A percentile compares a stretch with the other conserved stretches of the same genome.
These are phyloP conservation scores for Ephydatia muelleri DNA, from an alignment of 37 sponge, comb jelly and placozoan genomes.

Conservation along the genomic window DNA sequence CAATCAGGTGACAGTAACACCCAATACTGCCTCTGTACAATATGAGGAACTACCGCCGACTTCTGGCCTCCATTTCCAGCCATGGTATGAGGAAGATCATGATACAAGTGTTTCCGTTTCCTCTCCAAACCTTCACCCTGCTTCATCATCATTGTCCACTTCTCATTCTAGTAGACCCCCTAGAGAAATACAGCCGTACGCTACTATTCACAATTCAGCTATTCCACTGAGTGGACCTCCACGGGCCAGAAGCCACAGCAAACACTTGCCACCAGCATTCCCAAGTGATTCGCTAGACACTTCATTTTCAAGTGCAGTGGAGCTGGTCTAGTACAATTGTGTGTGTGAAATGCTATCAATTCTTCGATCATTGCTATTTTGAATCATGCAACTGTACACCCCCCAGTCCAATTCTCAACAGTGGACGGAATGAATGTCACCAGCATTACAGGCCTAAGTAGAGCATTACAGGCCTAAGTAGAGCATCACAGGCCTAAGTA, in stretches of 20 bases:
- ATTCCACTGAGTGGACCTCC: background rate
- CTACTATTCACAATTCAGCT: constrained; percentile 15
- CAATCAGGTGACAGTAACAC: background rate
- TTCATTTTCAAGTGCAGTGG: background rate
- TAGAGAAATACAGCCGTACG: constrained; percentile 13
- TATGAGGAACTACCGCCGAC: background rate
- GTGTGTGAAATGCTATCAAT: no score
- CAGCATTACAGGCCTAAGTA: no score
- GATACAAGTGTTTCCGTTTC: background rate
- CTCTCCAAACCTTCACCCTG: background rate
- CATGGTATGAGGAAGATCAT: background rate
- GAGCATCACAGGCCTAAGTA: no score
- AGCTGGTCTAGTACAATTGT: background rate
- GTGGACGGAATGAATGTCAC: no score
- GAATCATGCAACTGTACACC: no score
- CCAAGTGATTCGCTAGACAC: background rate
- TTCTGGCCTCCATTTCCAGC: background rate
- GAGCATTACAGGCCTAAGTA: no score
- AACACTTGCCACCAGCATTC: background rate
- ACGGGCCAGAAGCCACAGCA: background rate
- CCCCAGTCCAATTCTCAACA: no score
- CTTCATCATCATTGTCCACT: no score
- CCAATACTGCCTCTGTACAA: background rate
- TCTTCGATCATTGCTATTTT: no score
- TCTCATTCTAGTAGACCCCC: background rate